A percentile compares a stretch with the other conserved stretches of the same genome.
Conservation (phyloP, 2,797 vertebrate species). For the Prionace glauca region DNA sequence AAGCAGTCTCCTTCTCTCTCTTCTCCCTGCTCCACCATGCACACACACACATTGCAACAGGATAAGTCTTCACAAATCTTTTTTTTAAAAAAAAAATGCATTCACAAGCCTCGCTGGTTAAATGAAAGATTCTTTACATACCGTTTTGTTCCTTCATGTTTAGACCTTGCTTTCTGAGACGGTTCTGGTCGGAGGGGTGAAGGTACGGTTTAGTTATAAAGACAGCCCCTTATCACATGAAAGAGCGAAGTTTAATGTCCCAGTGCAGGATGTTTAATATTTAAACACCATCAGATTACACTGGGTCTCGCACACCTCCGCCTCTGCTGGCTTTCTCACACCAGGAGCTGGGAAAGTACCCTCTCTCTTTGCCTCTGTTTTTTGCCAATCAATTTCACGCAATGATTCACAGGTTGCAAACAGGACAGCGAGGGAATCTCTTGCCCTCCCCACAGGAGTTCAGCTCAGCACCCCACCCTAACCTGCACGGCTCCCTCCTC, state of each 20-base stretch:
- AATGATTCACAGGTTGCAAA: constrained; percentile 31
- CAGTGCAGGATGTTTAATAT: constrained; percentile 62
- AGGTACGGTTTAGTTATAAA: constrained; percentile 53
- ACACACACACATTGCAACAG: background rate
- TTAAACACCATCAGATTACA: constrained; percentile 55
- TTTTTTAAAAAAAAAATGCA: background rate
- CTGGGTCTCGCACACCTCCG: constrained; percentile 11
- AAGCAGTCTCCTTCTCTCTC: background rate
- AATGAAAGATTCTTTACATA: constrained; percentile 45
- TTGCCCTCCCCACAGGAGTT: background rate
- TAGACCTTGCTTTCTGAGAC: constrained; percentile 41
- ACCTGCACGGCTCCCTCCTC: background rate
- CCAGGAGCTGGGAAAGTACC: background rate
- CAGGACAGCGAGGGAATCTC: constrained; percentile 45
- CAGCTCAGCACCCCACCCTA: background rate
- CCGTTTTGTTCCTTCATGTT: constrained; percentile 62
- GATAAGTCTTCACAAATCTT: background rate
- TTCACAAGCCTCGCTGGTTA: background rate
- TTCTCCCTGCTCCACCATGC: constrained; percentile 15
- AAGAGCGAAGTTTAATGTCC: constrained; percentile 44
- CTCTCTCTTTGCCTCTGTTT: background rate
- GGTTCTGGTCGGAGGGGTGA: constrained; percentile 36
- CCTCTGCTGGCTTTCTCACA: constrained; percentile 41
- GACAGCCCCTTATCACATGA: constrained; percentile 46
- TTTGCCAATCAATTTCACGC: constrained; percentile 40